Evolutionary conservation across 2,113 vertebrate species (phyloP).

Genomic region (Dicrurus megarhynchus): DNA sequence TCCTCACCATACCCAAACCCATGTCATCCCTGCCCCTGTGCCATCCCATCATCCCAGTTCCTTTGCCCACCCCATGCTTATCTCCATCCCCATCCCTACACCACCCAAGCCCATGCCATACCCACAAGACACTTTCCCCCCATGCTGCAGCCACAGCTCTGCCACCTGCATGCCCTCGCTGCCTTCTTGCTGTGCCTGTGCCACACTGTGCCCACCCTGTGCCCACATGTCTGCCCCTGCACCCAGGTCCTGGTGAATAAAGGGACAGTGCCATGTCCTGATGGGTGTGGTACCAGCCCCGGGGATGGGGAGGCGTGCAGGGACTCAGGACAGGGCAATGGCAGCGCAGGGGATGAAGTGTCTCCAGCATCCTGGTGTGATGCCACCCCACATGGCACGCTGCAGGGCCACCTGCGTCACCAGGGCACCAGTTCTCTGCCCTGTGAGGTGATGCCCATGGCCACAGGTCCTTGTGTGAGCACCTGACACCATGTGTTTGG

Average conservation of each 20-base stretch:
- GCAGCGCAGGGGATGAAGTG: neutral
- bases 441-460: accelerated
- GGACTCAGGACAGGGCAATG: neutral
- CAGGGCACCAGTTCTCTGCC: neutral
- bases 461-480: neutral
- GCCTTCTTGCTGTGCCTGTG: neutral
- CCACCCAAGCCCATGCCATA: neutral
- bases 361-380: neutral
- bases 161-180: neutral
- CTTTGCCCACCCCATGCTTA: neutral
- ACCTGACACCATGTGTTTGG: accelerated
- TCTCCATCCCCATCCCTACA: neutral
- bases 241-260: neutral
- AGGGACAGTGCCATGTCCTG: neutral
- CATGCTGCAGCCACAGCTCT: no score
- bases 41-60: neutral
- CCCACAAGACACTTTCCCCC: neutral
- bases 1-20: neutral
- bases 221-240: accelerated
- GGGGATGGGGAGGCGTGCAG: neutral
- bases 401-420: neutral
- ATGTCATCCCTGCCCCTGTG: neutral
- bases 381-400: neutral
- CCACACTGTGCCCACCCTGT: neutral
- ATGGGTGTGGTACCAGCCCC: neutral